Evolutionary conservation across 1,140 invertebrate species (phyloP).

Genomic region (Prorops nasuta): DNA sequence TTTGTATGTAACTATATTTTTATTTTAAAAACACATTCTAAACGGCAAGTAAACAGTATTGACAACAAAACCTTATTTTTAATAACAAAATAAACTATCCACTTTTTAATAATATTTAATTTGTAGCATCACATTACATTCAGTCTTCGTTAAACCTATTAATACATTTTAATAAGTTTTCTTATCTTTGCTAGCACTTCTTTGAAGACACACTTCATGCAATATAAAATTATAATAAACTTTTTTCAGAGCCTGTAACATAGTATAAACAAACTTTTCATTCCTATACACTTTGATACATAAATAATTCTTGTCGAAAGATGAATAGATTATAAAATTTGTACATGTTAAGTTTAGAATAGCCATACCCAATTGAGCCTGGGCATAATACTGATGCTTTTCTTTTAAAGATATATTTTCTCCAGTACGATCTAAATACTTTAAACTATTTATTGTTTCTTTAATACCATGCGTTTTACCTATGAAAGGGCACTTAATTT

Average conservation of each 20-base stretch:
- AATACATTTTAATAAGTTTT: too few relatives aligned
- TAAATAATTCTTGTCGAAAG: slow-evolving; percentile 2
- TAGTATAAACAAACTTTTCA: not conserved
- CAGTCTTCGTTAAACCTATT: too few relatives aligned
- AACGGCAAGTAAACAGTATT: too few relatives aligned
- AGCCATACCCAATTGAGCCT: not conserved
- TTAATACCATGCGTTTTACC: not conserved
- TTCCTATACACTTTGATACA: slow-evolving; percentile 9
- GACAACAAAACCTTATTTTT: not conserved
- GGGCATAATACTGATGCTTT: not conserved
- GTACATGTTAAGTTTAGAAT: not conserved
- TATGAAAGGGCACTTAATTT: not conserved
- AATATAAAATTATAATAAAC: slow-evolving; percentile 18
- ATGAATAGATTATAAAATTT: not conserved
- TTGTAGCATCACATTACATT: too few relatives aligned
- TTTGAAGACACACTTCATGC: slow-evolving; percentile 12
- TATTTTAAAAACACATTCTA: too few relatives aligned
- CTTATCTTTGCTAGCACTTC: not conserved
- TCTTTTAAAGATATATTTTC: not conserved
- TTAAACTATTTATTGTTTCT: not conserved
- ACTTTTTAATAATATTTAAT: too few relatives aligned
- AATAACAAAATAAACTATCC: too few relatives aligned
- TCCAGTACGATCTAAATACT: not conserved
- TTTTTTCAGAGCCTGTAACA: slow-evolving; percentile 10
- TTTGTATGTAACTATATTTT: too few relatives aligned